phyloP scores from a whole-genome alignment of 2,797 vertebrate genomes.

The Heteromormyrus szaboi region DNA sequence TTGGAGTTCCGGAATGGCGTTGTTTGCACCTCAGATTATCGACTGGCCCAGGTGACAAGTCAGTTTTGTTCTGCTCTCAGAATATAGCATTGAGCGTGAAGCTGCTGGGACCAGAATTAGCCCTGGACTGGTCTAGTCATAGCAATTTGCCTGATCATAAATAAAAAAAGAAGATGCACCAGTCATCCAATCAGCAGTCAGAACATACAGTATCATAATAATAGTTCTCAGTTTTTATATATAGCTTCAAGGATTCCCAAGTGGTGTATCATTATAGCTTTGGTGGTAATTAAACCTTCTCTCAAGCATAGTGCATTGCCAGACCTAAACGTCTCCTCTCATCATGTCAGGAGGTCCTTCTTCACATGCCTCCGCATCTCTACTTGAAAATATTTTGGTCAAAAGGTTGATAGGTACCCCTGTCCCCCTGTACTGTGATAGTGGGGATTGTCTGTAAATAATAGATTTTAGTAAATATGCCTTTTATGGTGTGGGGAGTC shows the following conservation, averaged over 20 bases:
- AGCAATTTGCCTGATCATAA: constrained; percentile 4
- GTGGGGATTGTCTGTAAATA: background rate
- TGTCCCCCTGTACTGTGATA: background rate
- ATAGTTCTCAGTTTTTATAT: background rate
- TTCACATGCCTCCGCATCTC: background rate
- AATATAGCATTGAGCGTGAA: background rate
- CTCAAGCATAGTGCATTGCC: background rate
- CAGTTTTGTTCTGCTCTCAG: background rate
- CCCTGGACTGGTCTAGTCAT: constrained; percentile 4
- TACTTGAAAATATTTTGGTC: background rate
- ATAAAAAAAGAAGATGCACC: background rate
- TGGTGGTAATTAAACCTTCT: constrained; percentile 11
- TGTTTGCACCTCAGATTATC: background rate
- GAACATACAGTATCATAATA: background rate
- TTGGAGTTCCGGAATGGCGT: background rate
- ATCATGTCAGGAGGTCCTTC: background rate
- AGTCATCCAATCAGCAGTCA: background rate
- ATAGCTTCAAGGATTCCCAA: background rate
- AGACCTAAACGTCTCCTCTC: background rate
- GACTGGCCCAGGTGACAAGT: background rate
- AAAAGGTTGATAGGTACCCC: background rate
- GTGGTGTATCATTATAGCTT: background rate
- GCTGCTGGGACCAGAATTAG: background rate
- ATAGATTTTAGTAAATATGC: background rate
- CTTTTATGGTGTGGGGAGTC: background rate